Evolutionary conservation across 2,113 vertebrate genomes (phyloP), one percentile per base, ranked within the genome.

Genomic region (Argyrosomus japonicus): DNA sequence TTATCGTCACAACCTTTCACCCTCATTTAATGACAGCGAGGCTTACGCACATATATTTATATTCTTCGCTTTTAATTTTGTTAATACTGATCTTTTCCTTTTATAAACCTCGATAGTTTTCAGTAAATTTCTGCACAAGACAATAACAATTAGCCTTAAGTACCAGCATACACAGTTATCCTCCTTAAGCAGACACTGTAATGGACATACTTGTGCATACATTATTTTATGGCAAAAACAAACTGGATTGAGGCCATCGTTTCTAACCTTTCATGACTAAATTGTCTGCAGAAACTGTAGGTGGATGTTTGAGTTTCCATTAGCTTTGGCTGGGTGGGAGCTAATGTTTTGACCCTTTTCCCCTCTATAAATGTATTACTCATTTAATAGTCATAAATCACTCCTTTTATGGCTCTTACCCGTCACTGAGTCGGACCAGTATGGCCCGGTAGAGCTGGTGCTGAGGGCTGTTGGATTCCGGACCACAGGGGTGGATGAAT

Each of bases 381-480:
- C 43, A 36, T 77, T 64, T 53, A 43, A 47, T 1, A 1, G 18
- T 40, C 29, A 23, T 4, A 40, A 14, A 32, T 50, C 25, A 2
- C 64, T 51, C 18, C 32, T 50, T 15, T 13, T 50, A 43, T 15
- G 50, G 15, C 63, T 74, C 95, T 77, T 95, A 99, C 98, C 97
- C 98, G 82, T 97, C 97, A 1, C 92, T 96, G 94, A 96, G 95
- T 89, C 95, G 97, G 92, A 97, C 96, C 94, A 99, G 94, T 70
- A 99, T 97, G 82, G 97, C 97, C 83, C 98, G 94, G 94, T 98
- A 99, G 79, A 99, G 97, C 92, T 96, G 97, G 89, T 97, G 96
- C 51, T 97, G 97, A 19, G 94, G 93, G 75, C 95, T 96, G 94
- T 94, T 96, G 77, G 96, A 95, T 85, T 94, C 94, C 4, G 95